A percentile compares a stretch with the other conserved stretches of the same genome.
phyloP scores from a whole-genome alignment of 2,797 vertebrate species.

The Tympanoctomys barrerae region DNA sequence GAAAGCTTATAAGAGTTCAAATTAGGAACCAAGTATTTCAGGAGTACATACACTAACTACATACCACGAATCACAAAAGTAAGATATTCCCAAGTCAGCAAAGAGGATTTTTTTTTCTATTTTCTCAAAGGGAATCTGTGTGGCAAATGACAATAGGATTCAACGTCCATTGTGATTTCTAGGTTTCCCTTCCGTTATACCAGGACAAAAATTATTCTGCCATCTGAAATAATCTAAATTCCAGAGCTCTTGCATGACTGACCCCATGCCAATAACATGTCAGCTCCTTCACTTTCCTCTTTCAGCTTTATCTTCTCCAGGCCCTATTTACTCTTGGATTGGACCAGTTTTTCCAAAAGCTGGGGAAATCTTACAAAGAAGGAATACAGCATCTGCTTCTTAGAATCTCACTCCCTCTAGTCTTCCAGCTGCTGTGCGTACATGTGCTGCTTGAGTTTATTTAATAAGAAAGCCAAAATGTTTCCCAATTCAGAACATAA shows the following conservation, averaged over 20 bases:
- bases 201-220: conserved; percentile 13
- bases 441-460: conserved; percentile 62
- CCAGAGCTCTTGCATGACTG: conserved; percentile 44
- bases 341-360: conserved; percentile 50
- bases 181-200: conserved; percentile 34
- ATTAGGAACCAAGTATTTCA: conserved; percentile 2
- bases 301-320: conserved; percentile 52
- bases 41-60: neutral
- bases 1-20: neutral
- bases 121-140: conserved; percentile 33
- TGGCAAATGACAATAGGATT: neutral
- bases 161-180: conserved; percentile 44
- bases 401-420: neutral
- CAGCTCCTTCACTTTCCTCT: conserved; percentile 65
- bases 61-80: neutral
- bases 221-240: conserved; percentile 66
- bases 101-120: neutral
- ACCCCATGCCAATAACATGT: conserved; percentile 65
- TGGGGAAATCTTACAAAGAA: conserved; percentile 56
- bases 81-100: neutral
- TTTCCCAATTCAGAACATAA: conserved; percentile 76
- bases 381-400: conserved; percentile 60
- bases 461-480: conserved; percentile 77
- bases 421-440: conserved; percentile 66
- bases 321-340: conserved; percentile 12